Evolutionary conservation across 2,888 invertebrate species (phyloP), one percentile per base, ranked within the genome.

Genomic region (Stegana nigrithorax): DNA sequence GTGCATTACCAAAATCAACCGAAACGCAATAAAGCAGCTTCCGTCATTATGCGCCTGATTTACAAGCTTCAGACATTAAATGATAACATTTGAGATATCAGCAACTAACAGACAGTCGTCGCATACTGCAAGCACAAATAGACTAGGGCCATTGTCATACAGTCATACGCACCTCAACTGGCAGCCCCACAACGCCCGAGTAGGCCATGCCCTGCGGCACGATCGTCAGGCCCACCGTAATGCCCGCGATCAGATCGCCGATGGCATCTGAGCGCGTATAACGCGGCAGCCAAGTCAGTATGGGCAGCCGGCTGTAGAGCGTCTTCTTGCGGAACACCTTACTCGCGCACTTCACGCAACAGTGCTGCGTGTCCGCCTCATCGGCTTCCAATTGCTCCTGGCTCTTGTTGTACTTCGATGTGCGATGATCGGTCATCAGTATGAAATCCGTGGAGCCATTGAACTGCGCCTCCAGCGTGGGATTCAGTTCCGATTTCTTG

Each of bases 171-270:
- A 90, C 90, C 87, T 91, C 87, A 12, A 92, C 88, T 32, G 93
- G 92, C 68, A 94, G 85, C 26, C 92, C 92, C 36, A 93, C 93
- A 65, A 93, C 91, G 81, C 90, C 92, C 23, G 93, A 89, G 84
- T 94, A 94, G 7, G 94, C 94, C 68, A 94, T 86, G 19, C 93
- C 93, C 86, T 96, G 97, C 17, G 97, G 97, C 57, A 85, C 83
- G 0, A 85, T 84, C 2, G 85, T 85, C 1, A 85, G 71, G 1
- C 96, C 97, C 19, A 97, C 96, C 0, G 97, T 96, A 59, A 97
- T 86, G 59, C 96, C 96, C n/a, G 97, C 96, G 69, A 97, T 92
- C 36, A 95, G 84, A 87, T 97, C 97, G 8, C 95, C 94, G 59
- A 95, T 85, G 8, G 94, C 91, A 85, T 92, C 90, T 59, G 88